Evolutionary conservation across 2,888 invertebrate genomes (phyloP).

Genomic region (Lycaena phlaeas): DNA sequence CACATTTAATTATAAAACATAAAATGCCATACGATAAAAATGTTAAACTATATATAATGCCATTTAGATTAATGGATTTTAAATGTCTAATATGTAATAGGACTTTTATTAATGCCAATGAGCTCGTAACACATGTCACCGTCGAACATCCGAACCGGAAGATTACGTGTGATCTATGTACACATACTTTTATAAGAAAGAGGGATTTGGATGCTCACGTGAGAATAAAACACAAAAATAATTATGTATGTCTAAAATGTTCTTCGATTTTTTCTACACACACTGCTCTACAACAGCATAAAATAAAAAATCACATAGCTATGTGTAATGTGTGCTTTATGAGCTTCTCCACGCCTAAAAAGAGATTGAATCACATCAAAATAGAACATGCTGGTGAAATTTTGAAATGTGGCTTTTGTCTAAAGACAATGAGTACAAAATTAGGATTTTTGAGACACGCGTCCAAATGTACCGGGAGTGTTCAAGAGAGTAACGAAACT

Average conservation of each 20-base stretch:
- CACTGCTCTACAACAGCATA: constrained; percentile 35
- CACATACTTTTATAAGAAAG: constrained; percentile 40
- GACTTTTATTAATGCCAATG: constrained; percentile 32
- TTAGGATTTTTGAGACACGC: constrained; percentile 43
- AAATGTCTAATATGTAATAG: constrained; percentile 42
- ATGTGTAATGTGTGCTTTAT: constrained; percentile 47
- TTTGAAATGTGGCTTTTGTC: constrained; percentile 42
- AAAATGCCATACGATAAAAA: constrained; percentile 33
- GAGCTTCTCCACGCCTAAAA: constrained; percentile 34
- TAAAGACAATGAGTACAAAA: constrained; percentile 36
- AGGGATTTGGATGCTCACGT: constrained; percentile 39
- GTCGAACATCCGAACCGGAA: constrained; percentile 32
- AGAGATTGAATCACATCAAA: constrained; percentile 45
- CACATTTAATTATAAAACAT: constrained; percentile 41
- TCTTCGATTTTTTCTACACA: constrained; percentile 29
- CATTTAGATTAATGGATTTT: constrained; percentile 40
- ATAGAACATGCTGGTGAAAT: constrained; percentile 31
- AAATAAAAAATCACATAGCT: constrained; percentile 35
- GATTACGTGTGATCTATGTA: constrained; percentile 36
- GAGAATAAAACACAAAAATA: constrained; percentile 34
- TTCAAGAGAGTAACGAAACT: constrained; percentile 17
- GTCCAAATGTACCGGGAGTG: constrained; percentile 29
- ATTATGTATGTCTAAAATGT: constrained; percentile 39
- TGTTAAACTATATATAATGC: constrained; percentile 30
- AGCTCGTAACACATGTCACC: constrained; percentile 45